Percentiles rank a stretch among this genome's conserved stretches.
These are phyloP conservation scores for Dipodomys merriami DNA, from an alignment of 2,113 vertebrate species.

Conservation along the genomic window DNA sequence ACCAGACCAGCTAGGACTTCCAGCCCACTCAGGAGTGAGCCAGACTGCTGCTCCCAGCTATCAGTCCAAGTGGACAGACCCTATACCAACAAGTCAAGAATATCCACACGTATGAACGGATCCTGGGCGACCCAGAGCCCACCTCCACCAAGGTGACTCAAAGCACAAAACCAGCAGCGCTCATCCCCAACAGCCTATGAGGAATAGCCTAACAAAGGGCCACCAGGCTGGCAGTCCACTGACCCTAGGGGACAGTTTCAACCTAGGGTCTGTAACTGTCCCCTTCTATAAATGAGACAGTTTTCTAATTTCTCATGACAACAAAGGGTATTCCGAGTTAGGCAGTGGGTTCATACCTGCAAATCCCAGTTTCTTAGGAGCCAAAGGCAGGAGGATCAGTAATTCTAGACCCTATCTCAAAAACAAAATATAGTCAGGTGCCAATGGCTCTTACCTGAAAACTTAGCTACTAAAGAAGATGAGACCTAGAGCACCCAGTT, in stretches of 20 bases:
- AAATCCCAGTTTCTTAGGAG: no score
- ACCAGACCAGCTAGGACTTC: neutral
- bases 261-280: no score
- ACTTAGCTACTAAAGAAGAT: no score
- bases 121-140: neutral
- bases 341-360: no score
- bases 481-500: no score
- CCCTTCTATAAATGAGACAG: neutral
- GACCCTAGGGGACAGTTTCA: neutral
- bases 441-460: no score
- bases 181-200: neutral
- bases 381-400: no score
- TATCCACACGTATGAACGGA: no score
- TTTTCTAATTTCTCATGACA: neutral
- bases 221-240: neutral
- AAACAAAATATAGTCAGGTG: no score
- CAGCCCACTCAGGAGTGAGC: neutral
- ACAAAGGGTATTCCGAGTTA: no score
- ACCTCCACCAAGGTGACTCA: neutral
- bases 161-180: neutral
- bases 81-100: neutral
- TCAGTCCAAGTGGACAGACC: neutral
- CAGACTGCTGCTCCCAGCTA: neutral
- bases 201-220: neutral
- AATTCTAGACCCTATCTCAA: no score